phyloP scores from a whole-genome alignment of 2,113 vertebrate species.

The Sapajus apella region DNA sequence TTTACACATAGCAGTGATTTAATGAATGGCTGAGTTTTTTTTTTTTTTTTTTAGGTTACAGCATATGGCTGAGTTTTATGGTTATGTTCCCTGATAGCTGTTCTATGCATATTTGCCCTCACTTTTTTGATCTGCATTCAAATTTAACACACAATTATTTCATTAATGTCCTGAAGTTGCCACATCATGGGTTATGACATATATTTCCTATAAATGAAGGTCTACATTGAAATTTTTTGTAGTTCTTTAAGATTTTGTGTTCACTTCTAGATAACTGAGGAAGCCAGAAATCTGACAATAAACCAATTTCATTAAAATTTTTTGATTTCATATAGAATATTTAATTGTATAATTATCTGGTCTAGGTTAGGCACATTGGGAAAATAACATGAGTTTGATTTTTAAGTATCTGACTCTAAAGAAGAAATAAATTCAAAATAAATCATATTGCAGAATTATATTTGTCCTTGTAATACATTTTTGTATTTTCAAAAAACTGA shows the following conservation, averaged over 20 bases:
- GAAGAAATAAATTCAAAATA: neutral
- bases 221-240: neutral
- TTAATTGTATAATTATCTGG: neutral
- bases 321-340: neutral
- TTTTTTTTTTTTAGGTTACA: neutral
- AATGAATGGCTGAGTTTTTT: neutral
- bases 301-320: neutral
- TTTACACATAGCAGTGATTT: neutral
- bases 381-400: neutral
- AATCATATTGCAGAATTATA: neutral
- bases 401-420: neutral
- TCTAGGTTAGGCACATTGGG: neutral
- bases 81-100: neutral
- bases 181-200: neutral
- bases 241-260: neutral
- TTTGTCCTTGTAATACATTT: neutral
- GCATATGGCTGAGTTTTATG: neutral
- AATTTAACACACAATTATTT: neutral
- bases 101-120: neutral
- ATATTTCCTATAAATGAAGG: neutral
- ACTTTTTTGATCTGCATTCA: neutral
- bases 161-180: neutral
- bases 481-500: neutral
- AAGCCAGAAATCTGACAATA: neutral
- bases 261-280: neutral